phyloP scores from a whole-genome alignment of 2,113 vertebrate species.

The Vimba vimba region DNA sequence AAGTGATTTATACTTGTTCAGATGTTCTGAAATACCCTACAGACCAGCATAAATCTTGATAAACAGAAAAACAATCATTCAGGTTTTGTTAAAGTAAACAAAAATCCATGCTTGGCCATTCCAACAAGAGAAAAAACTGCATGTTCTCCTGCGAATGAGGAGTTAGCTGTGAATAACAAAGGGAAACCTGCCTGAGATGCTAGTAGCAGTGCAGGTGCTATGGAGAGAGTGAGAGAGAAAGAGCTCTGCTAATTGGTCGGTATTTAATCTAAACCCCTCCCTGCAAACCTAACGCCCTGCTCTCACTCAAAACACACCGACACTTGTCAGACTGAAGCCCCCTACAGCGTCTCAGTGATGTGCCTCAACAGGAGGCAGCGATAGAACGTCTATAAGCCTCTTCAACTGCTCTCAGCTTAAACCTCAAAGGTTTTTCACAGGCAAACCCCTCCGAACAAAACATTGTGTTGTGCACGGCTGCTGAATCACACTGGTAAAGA shows the following conservation, averaged over 20 bases:
- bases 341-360: constrained; percentile 27
- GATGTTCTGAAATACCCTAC: not conserved
- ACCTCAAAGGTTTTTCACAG: constrained; percentile 22
- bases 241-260: constrained; percentile 44
- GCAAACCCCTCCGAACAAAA: not conserved
- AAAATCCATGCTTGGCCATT: not conserved
- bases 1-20: not conserved
- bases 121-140: constrained; percentile 7
- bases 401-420: not conserved
- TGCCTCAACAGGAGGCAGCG: constrained; percentile 15
- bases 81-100: constrained; percentile 4
- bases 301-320: constrained; percentile 1
- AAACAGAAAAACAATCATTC: constrained; percentile 19
- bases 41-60: constrained; percentile 2
- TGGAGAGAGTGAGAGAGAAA: constrained; percentile 29
- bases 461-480: constrained; percentile 3
- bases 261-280: constrained; percentile 14
- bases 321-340: constrained; percentile 9
- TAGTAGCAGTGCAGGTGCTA: constrained; percentile 48
- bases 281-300: constrained; percentile 9
- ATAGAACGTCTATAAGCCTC: constrained; percentile 26
- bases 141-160: constrained; percentile 11
- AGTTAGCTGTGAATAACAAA: constrained; percentile 43
- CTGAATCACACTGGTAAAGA: not conserved
- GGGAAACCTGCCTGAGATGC: constrained; percentile 51